Evolutionary conservation across 92 coral and sea anemone species (phyloP).

Genomic region (Umimayanthus chanpuru): DNA sequence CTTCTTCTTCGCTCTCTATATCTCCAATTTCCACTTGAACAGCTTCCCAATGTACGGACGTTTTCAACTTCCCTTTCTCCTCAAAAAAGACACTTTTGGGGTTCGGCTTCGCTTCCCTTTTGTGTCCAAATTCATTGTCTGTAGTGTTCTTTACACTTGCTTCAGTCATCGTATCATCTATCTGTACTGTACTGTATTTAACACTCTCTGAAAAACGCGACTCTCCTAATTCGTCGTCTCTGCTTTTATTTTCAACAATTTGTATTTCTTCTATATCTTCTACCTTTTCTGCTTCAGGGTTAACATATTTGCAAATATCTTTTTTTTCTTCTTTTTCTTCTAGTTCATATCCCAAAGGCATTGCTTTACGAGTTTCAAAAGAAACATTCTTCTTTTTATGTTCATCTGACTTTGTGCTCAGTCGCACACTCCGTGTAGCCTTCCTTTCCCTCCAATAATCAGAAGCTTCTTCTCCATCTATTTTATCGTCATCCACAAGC

Average conservation of each 20-base stretch:
- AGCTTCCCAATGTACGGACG: conserved; percentile 27
- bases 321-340: not conserved
- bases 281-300: not conserved
- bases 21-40: conserved; percentile 37
- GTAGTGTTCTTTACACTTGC: not conserved
- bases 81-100: conserved; percentile 7
- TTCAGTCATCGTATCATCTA: too few species aligned
- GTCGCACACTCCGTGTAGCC: not conserved
- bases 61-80: conserved; percentile 5
- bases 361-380: not conserved
- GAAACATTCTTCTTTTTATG: not conserved
- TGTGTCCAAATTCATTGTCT: not conserved
- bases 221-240: not conserved
- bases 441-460: conserved; percentile 32
- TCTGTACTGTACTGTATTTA: not conserved
- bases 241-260: not conserved
- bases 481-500: not conserved
- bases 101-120: not conserved
- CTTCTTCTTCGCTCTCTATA: not conserved
- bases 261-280: not conserved
- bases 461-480: not conserved
- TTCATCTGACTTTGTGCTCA: not conserved
- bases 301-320: not conserved
- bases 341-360: not conserved
- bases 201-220: not conserved